These are phyloP conservation scores for Dascyllus trimaculatus DNA, from an alignment of 2,113 vertebrate species.

Conservation along the genomic window DNA sequence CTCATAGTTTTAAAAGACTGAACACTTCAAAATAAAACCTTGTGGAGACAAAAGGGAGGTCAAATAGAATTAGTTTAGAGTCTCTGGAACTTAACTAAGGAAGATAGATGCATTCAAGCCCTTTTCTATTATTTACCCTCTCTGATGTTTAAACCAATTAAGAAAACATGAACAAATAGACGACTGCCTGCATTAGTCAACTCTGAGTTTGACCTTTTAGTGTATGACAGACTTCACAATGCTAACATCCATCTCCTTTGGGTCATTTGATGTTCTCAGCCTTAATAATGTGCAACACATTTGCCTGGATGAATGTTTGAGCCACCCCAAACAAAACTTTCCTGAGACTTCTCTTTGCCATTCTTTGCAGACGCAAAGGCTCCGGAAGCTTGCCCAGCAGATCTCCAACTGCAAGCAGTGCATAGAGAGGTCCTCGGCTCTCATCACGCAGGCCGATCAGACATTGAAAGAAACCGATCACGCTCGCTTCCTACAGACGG, in stretches of 20 bases:
- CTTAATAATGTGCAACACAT: neutral
- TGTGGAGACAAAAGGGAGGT: neutral
- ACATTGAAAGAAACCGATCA: constrained; percentile 97
- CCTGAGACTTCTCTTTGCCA: constrained; percentile 7
- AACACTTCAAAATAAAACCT: neutral
- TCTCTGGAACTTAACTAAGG: constrained; percentile 9
- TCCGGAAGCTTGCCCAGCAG: constrained; percentile 97
- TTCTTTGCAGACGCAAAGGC: constrained; percentile 88
- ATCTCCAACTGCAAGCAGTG: constrained; percentile 98
- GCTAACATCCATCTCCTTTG: constrained; percentile 14
- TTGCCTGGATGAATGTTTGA: neutral
- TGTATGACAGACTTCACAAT: neutral
- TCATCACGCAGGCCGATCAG: constrained; percentile 96
- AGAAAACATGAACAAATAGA: constrained; percentile 26
- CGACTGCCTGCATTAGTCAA: constrained; percentile 24
- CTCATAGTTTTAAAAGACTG: neutral
- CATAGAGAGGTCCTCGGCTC: constrained; percentile 94
- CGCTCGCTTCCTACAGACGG: constrained; percentile 96
- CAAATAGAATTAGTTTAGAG: constrained; percentile 4
- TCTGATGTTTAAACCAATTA: constrained; percentile 24
- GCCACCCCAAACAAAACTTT: neutral
- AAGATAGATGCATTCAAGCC: neutral
- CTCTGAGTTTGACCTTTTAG: constrained; percentile 33
- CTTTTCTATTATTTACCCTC: neutral
- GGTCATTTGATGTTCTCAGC: constrained; percentile 16